A percentile compares a stretch with the other conserved stretches of the same genome.
Conservation (phyloP, 2,113 vertebrate species). For the Ornithorhynchus anatinus region DNA sequence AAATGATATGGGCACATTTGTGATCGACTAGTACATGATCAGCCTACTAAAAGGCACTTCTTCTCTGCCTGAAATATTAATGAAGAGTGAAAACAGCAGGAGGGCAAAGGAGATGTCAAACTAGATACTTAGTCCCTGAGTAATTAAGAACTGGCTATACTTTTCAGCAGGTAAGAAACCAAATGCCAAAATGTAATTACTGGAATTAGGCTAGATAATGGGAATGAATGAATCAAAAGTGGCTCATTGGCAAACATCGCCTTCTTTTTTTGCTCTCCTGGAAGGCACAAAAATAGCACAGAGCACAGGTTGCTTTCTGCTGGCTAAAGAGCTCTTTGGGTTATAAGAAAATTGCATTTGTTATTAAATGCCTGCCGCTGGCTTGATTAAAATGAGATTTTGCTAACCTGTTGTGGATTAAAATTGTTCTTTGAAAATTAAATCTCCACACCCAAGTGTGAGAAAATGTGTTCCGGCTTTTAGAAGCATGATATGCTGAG, state of each 20-base stretch:
- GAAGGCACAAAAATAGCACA: neutral
- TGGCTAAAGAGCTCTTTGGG: neutral
- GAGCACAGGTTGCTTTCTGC: accelerated
- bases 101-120: too few relatives aligned
- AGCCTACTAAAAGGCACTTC: too few relatives aligned
- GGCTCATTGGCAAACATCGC: neutral
- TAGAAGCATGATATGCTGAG: too few relatives aligned
- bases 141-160: too few relatives aligned
- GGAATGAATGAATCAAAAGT: neutral
- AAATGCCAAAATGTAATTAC: neutral
- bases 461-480: neutral
- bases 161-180: neutral
- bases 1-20: too few relatives aligned
- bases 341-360: neutral
- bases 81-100: too few relatives aligned
- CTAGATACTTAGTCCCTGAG: too few relatives aligned
- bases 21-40: too few relatives aligned
- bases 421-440: neutral
- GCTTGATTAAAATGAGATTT: neutral
- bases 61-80: too few relatives aligned
- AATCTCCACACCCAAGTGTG: neutral
- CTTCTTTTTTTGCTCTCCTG: neutral
- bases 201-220: neutral
- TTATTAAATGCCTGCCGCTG: neutral
- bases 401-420: neutral